Conservation (phyloP, 1,140 invertebrate species). For the Ruditapes philippinarum region DNA sequence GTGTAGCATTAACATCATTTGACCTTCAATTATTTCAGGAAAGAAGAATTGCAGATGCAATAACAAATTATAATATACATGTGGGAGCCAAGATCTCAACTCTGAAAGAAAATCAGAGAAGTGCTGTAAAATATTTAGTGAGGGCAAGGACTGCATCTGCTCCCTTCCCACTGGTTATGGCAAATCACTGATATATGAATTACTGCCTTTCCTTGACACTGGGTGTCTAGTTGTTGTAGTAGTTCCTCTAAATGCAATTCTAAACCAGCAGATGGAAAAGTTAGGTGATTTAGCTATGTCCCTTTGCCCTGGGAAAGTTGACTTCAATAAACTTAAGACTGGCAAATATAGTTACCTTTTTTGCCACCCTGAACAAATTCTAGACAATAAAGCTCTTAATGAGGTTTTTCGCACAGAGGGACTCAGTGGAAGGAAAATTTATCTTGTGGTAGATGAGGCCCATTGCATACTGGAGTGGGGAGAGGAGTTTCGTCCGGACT, state of each 20-base stretch:
- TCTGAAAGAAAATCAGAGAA: conserved; percentile 3
- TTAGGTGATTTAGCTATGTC: neutral
- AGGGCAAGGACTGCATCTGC: conserved; percentile 42
- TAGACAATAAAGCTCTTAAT: conserved; percentile 9
- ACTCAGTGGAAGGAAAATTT: neutral
- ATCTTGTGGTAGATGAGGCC: conserved; percentile 40
- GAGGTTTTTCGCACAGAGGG: neutral
- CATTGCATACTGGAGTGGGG: conserved; percentile 53
- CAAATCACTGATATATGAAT: conserved; percentile 34
- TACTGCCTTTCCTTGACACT: conserved; percentile 13
- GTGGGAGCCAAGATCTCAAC: neutral
- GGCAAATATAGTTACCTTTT: conserved; percentile 10
- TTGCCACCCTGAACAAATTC: conserved; percentile 25
- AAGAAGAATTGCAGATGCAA: neutral
- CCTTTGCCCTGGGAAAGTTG: neutral
- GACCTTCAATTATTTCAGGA: conserved; percentile 9
- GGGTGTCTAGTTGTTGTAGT: conserved; percentile 6
- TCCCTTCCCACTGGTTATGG: conserved; percentile 49
- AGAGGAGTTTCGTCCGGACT: conserved; percentile 38
- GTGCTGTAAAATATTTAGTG: conserved; percentile 6
- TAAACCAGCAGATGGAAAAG: neutral
- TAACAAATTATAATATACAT: neutral
- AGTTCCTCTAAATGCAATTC: conserved; percentile 17
- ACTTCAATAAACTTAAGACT: neutral
- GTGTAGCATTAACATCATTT: too few species aligned